These are phyloP conservation scores for Caerostris extrusa DNA, from an alignment of 1,140 invertebrate species.

Conservation along the genomic window DNA sequence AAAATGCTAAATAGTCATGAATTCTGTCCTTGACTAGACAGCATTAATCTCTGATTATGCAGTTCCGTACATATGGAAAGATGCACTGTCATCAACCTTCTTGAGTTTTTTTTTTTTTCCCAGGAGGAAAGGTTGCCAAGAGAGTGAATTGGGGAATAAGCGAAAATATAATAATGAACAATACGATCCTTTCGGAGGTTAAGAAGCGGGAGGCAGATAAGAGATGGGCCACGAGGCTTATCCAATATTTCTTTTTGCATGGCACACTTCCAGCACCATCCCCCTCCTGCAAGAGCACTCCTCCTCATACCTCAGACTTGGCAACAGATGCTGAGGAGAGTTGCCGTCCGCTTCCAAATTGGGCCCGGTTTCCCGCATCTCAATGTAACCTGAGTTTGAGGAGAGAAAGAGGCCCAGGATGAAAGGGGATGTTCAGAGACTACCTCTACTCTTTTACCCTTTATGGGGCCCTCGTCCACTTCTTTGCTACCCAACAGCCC, in stretches of 20 bases:
- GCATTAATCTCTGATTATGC: neutral
- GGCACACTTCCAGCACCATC: slow-evolving; percentile 61
- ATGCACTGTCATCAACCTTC: slow-evolving; percentile 34
- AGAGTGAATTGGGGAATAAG: slow-evolving; percentile 36
- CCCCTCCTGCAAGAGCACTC: slow-evolving; percentile 43
- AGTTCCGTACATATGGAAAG: neutral
- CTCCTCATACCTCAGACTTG: slow-evolving; percentile 65
- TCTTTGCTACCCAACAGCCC: slow-evolving; percentile 52
- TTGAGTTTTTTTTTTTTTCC: neutral
- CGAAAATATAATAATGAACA: slow-evolving; percentile 68
- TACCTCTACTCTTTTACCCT: slow-evolving; percentile 71
- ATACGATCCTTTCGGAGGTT: slow-evolving; percentile 60
- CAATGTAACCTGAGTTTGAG: slow-evolving; percentile 68
- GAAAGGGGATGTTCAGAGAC: slow-evolving; percentile 24
- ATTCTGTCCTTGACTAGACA: neutral
- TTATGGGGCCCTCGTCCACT: slow-evolving; percentile 69
- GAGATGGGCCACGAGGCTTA: slow-evolving; percentile 47
- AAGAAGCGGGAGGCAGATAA: slow-evolving; percentile 52
- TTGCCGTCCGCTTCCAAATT: slow-evolving; percentile 73
- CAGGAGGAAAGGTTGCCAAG: slow-evolving; percentile 18
- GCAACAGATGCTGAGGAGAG: slow-evolving; percentile 70
- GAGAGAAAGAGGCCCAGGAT: slow-evolving; percentile 59
- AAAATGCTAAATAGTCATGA: neutral
- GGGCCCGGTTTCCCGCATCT: slow-evolving; percentile 66
- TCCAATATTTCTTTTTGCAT: slow-evolving; percentile 51